These are phyloP conservation scores for Hexactinellida sp. DNA, from an alignment of 37 sponge, comb jelly and placozoan genomes.

Conservation along the genomic window DNA sequence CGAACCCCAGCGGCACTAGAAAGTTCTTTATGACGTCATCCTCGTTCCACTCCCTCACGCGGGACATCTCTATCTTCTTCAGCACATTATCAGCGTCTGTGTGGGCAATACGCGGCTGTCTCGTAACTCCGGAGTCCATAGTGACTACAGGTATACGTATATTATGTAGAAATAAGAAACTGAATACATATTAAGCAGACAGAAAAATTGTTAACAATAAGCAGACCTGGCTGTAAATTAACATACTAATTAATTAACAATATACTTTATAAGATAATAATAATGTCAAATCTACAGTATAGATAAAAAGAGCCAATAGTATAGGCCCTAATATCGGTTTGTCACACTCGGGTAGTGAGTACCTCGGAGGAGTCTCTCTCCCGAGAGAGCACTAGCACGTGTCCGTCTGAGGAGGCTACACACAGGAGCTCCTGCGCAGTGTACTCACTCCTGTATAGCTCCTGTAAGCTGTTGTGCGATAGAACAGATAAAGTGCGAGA, in stretches of 20 bases:
- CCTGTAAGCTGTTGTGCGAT: background rate
- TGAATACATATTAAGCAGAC: too few species aligned
- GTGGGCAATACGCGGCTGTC: background rate
- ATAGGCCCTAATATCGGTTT: background rate
- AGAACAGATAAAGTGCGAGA: background rate
- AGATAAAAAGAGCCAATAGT: background rate
- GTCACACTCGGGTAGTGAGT: background rate
- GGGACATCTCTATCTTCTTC: background rate
- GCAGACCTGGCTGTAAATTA: too few species aligned
- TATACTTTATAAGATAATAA: background rate
- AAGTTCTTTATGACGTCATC: conserved; percentile 52
- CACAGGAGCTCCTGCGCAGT: background rate
- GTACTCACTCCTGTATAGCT: background rate
- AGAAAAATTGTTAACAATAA: too few species aligned
- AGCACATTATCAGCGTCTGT: background rate
- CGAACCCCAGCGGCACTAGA: conserved; percentile 53
- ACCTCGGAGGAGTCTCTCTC: background rate
- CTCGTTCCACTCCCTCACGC: conserved; percentile 38
- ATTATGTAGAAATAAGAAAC: too few species aligned
- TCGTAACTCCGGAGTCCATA: background rate
- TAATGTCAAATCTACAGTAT: background rate
- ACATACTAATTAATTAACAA: too few species aligned
- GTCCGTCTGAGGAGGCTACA: background rate
- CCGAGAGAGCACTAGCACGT: background rate
- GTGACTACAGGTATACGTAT: too few species aligned